Conservation (phyloP, 2,797 vertebrate genomes). For the Anisognathus igniventris region DNA sequence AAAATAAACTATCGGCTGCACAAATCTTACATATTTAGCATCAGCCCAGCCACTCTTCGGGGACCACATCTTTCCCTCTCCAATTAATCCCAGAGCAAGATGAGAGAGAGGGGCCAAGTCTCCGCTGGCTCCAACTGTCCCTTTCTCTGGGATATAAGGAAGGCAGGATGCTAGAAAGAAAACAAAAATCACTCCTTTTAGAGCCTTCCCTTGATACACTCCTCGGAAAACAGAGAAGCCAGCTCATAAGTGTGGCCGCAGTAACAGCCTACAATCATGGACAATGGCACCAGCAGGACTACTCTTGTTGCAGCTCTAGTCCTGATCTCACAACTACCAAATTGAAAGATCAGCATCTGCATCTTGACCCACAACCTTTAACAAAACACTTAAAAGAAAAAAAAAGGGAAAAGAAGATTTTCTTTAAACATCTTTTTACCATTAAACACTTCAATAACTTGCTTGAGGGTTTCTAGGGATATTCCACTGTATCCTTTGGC, state of each 20-base stretch:
- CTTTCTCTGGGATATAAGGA: constrained; percentile 95
- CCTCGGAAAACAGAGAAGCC: not conserved
- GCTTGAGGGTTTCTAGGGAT: constrained; percentile 89
- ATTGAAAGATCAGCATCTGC: not conserved
- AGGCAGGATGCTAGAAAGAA: constrained; percentile 88
- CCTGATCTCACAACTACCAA: not conserved
- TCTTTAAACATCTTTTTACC: constrained; percentile 73
- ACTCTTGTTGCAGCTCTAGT: not conserved
- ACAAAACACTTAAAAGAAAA: not conserved
- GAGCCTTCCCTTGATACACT: not conserved
- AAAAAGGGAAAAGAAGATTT: not conserved
- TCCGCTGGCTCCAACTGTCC: constrained; percentile 95
- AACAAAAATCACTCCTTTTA: not conserved
- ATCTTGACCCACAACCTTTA: not conserved
- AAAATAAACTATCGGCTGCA: not conserved
- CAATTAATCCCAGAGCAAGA: constrained; percentile 93
- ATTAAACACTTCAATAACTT: constrained; percentile 91
- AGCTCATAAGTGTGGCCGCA: not conserved
- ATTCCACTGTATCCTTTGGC: constrained; percentile 97
- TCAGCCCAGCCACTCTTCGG: constrained; percentile 98
- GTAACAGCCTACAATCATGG: not conserved
- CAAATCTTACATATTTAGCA: constrained; percentile 91
- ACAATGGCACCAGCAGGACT: not conserved
- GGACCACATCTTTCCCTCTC: constrained; percentile 99
- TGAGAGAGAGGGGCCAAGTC: constrained; percentile 96